These are phyloP conservation scores for Paramisgurnus dabryanus DNA, from an alignment of 2,113 vertebrate species.

Conservation along the genomic window DNA sequence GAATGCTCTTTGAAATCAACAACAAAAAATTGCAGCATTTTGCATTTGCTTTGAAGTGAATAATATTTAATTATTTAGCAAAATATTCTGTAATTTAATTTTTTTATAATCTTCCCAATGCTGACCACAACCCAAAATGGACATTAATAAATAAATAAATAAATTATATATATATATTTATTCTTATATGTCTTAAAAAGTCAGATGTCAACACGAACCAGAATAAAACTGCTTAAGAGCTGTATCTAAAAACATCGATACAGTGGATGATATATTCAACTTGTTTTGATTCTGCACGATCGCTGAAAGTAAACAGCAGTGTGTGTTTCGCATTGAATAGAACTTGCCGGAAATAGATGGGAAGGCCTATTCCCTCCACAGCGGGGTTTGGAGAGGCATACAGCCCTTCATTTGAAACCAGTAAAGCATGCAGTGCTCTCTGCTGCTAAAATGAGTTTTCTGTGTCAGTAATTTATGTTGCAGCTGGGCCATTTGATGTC, in stretches of 20 bases:
- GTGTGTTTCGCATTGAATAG: background rate
- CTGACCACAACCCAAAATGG: too few relatives aligned
- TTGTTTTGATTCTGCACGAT: constrained; percentile 1
- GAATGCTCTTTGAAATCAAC: too few relatives aligned
- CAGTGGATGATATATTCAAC: constrained; percentile 14
- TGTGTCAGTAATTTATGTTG: constrained; percentile 18
- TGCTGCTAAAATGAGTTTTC: constrained; percentile 26
- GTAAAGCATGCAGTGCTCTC: constrained; percentile 2
- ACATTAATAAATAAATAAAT: too few relatives aligned
- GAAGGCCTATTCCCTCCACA: background rate
- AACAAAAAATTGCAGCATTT: too few relatives aligned
- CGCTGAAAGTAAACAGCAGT: constrained; percentile 1
- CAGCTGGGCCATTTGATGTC: constrained; percentile 12
- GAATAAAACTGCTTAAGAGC: background rate
- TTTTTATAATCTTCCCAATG: too few relatives aligned
- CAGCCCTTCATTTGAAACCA: constrained; percentile 2
- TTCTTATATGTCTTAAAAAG: too few relatives aligned
- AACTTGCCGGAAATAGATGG: constrained; percentile 15
- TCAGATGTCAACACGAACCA: background rate
- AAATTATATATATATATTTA: too few relatives aligned
- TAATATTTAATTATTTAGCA: too few relatives aligned
- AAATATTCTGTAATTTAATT: too few relatives aligned
- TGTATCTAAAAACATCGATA: constrained; percentile 13
- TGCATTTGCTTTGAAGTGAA: too few relatives aligned
- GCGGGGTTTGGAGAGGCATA: constrained; percentile 19